Base-by-base conservation (phyloP, 2,113 vertebrate species). In the Mastomys coucha region DNA sequence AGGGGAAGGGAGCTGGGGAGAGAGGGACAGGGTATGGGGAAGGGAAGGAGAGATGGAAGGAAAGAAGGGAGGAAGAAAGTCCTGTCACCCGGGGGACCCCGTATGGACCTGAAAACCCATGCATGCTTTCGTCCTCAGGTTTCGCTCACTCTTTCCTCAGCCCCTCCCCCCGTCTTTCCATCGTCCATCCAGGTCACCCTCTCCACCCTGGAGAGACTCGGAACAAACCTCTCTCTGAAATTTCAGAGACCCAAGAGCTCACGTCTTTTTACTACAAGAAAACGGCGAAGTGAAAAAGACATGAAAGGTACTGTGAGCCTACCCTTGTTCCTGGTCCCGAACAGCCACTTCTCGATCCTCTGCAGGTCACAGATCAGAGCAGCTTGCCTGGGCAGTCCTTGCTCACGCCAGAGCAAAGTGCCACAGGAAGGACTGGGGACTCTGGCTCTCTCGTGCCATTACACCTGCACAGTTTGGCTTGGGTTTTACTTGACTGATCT, bases 401-500 rank as follows among this genome's bases (percentile, higher is more conserved):
- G 67, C 14, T 16, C 36, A 7, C 2, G 76, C 16, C 26, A 17
- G 26, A 51, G 13, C 76, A 33, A 51, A 78, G 39, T 65, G 58
- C 69, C 51, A 10, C 14, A 39, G 63, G 51, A 26, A 12, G 20
- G 49, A 7, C 53, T 42, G 19, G 36, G 31, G 24, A 28, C 78
- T 1, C 26, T 39, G 42, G 56, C 11, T 28, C 70, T 69, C 24
- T 45, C 13, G 24, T 31, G 9, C 17, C 53, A 19, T 67, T 76
- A 73, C 36, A 69, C 58, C 58, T 82, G 58, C 42, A 67, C 51
- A 42, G 73, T 73, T 92, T 78, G 36, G 51, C 63, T 82, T 94
- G 28, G 16, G 39, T 36, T 88, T 42, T 84, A 65, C 31, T 91
- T 94, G n/a, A n/a, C 14, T 67, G 67, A 89, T 89, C 89, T 91